Base-by-base conservation (phyloP, 2,888 invertebrate genomes). In the Campoplex capitator region DNA sequence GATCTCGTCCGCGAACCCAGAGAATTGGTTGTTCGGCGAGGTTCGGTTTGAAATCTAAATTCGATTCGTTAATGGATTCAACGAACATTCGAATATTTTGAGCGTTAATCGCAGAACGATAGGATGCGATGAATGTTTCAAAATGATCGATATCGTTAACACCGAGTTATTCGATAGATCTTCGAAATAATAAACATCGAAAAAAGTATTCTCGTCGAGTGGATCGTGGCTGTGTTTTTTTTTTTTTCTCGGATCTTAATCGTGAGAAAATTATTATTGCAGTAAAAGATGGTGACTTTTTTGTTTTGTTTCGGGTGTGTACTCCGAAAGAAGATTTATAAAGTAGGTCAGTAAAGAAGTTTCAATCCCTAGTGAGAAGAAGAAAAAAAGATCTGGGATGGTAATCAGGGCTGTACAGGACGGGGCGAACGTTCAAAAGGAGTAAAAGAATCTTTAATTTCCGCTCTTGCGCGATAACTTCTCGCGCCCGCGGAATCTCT, bases 1-100 rank as follows among this genome's bases (percentile, higher is more conserved):
- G 58, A 68, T 75, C 77, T 78, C 84, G 77, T 84, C 42, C 84
- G 51, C 81, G 84, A 81, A 80, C 77, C 73, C 45, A 80, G 45
- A 62, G 83, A 83, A 67, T 67, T 8, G 67, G n/a, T 23, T 8
- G 8, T 51, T 68, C 23, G 6, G 54, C 11, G 56, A 35, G 23
- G 23, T 38, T 42, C 1, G 6, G 9, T 42, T 42, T 7, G 1
- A 13, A 45, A 45, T 45, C 45, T 45, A 45, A 45, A 45, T 45
- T 13, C 45, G 11, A 45, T 11, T 45, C 13, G 9, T 45, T 11
- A 45, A 11, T 45, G 13, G 13, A 45, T 45, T 11, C 2, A 11
- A 45, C 11, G 11, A 11, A 2, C 13, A 13, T 11, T 45, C 13
- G 2, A 13, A 45, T 45, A 13, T 45, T 45, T 45, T 45, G 1